phyloP scores from a whole-genome alignment of 2,113 vertebrate genomes.

The Tychaedon coryphoeus region DNA sequence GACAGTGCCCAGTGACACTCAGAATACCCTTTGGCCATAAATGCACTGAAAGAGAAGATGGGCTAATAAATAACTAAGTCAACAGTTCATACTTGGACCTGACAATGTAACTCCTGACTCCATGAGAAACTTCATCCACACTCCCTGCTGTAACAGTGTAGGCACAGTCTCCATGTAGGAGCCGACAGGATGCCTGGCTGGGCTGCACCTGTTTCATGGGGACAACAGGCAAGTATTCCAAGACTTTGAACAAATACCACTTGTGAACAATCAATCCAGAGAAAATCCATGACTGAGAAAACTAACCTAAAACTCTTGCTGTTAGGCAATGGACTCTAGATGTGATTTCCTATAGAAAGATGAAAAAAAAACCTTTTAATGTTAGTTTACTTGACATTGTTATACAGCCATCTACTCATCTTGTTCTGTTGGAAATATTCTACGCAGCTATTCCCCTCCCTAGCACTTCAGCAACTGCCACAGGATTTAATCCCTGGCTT shows the following conservation, averaged over 20 bases:
- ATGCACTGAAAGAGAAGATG: not conserved
- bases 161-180: not conserved
- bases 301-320: not conserved
- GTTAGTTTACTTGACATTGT: not conserved
- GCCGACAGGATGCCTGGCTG: not conserved
- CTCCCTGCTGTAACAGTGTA: not conserved
- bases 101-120: not conserved
- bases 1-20: not conserved
- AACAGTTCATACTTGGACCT: not conserved
- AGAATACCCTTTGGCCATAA: not conserved
- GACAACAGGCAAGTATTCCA: not conserved
- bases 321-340: not conserved
- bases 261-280: not conserved
- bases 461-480: not conserved
- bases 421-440: not conserved
- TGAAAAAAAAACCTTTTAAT: not conserved
- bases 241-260: not conserved
- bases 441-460: not conserved
- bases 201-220: not conserved
- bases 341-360: not conserved
- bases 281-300: not conserved
- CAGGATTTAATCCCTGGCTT: not conserved
- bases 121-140: not conserved
- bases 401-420: not conserved
- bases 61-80: not conserved